These are phyloP conservation scores for Epinephelus cyanopodus DNA, from an alignment of 2,113 vertebrate genomes.

Conservation along the genomic window DNA sequence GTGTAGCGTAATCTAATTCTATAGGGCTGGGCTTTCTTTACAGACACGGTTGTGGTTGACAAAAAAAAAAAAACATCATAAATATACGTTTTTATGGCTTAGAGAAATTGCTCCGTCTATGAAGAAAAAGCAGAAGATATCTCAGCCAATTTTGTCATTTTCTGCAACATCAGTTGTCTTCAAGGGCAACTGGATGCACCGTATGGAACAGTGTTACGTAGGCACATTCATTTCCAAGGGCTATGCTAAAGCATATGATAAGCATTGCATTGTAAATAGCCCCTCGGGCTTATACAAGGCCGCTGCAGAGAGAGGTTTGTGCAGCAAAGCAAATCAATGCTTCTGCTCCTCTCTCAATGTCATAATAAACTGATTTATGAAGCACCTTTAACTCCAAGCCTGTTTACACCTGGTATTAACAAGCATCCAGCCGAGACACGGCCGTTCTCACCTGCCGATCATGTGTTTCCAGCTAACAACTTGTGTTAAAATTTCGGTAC, in stretches of 20 bases:
- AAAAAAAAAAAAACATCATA: not conserved
- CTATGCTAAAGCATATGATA: constrained; percentile 41
- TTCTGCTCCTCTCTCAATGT: not conserved
- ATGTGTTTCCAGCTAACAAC: too few relatives aligned
- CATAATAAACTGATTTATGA: not conserved
- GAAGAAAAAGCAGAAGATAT: not conserved
- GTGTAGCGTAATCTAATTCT: not conserved
- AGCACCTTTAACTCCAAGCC: not conserved
- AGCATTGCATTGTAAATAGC: constrained; percentile 26
- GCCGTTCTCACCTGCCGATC: fast-evolving
- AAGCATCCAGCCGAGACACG: too few relatives aligned
- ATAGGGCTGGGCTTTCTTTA: not conserved
- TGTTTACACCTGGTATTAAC: too few relatives aligned
- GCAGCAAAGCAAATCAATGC: not conserved
- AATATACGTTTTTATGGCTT: not conserved
- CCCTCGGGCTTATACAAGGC: constrained; percentile 3
- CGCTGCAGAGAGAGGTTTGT: not conserved
- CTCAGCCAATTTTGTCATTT: constrained; percentile 25
- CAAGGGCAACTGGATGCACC: constrained; percentile 41
- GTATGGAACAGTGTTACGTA: constrained; percentile 5
- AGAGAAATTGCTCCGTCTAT: not conserved
- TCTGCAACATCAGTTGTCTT: constrained; percentile 40
- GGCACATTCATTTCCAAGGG: constrained; percentile 39
- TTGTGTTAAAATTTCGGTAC: too few relatives aligned
- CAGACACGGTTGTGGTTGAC: not conserved